Evolutionary conservation across 2,888 invertebrate genomes (phyloP).

Genomic region (Eurois occulta): DNA sequence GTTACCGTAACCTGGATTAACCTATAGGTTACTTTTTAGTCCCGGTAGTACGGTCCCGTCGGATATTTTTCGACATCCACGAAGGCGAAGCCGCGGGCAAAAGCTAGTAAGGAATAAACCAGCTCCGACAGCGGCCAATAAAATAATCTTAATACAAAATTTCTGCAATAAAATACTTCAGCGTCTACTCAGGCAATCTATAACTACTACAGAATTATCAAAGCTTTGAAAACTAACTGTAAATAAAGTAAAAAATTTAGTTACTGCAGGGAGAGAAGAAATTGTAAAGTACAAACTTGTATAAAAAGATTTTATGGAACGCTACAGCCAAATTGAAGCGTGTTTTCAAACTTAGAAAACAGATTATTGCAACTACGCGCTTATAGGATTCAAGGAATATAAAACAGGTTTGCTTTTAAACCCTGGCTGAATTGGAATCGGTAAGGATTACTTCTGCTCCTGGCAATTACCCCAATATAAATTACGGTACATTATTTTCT

Average conservation of each 20-base stretch:
- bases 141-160: constrained; percentile 7
- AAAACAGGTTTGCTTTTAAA: constrained; percentile 39
- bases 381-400: constrained; percentile 20
- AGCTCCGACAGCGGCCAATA: background rate
- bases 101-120: background rate
- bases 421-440: background rate
- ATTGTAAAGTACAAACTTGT: constrained; percentile 51
- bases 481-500: too few relatives aligned
- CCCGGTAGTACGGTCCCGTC: too few relatives aligned
- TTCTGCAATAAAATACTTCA: constrained; percentile 32
- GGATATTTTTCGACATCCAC: too few relatives aligned
- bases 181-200: constrained; percentile 13
- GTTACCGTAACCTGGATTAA: too few relatives aligned
- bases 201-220: constrained; percentile 32
- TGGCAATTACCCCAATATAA: too few relatives aligned
- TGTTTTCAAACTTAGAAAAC: constrained; percentile 54
- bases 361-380: constrained; percentile 42
- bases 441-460: constrained; percentile 11
- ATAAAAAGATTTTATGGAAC: constrained; percentile 47
- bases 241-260: constrained; percentile 37
- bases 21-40: too few relatives aligned
- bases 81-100: too few relatives aligned
- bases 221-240: constrained; percentile 36
- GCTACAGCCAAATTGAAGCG: constrained; percentile 48
- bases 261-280: constrained; percentile 48